phyloP scores from a whole-genome alignment of 1,140 invertebrate genomes.

The Heliconius hermathena region DNA sequence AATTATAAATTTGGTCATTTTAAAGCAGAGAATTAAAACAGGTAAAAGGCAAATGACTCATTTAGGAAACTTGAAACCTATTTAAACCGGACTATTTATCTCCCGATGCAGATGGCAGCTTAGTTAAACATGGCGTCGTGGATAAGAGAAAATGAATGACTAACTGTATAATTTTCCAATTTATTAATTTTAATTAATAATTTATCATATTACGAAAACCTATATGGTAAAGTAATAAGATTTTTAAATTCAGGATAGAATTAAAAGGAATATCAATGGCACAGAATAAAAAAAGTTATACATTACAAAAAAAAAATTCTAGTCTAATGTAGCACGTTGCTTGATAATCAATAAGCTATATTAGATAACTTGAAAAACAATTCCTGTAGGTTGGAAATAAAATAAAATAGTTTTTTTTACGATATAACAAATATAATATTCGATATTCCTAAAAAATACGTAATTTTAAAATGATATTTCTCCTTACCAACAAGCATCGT shows the following conservation, averaged over 20 bases:
- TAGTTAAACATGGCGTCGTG: constrained; percentile 1
- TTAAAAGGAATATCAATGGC: background rate
- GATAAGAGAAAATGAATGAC: background rate
- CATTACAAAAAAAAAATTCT: no score
- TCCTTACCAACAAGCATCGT: background rate
- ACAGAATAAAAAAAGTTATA: no score
- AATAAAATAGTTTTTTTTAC: no score
- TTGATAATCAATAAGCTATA: no score
- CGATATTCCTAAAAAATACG: no score
- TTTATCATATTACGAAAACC: background rate
- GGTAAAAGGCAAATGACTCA: constrained; percentile 7
- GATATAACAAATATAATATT: no score
- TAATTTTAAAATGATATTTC: constrained; percentile 5
- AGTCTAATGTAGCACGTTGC: no score
- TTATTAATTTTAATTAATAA: background rate
- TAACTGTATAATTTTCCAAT: constrained; percentile 22
- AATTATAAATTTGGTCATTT: background rate
- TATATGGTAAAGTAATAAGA: background rate
- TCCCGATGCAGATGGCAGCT: constrained; percentile 15
- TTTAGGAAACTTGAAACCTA: constrained; percentile 30
- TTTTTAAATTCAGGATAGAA: background rate
- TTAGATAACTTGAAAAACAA: no score
- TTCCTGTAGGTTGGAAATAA: no score
- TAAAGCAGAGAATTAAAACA: background rate
- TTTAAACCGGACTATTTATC: constrained; percentile 34